These are phyloP conservation scores for Antrozous pallidus DNA, from an alignment of 2,797 vertebrate species.

Conservation along the genomic window DNA sequence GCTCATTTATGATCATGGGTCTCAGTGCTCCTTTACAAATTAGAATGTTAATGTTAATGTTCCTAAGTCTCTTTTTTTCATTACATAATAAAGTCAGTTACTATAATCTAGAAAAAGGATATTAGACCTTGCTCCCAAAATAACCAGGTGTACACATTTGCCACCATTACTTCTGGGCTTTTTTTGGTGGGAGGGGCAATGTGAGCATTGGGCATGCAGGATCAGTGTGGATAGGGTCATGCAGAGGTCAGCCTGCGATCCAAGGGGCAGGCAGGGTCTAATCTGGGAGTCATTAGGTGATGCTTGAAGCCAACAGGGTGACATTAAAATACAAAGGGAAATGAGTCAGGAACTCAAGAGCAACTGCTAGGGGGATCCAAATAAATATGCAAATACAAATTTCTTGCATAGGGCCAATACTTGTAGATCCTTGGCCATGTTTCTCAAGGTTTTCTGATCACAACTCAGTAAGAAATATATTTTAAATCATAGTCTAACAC, in stretches of 20 bases:
- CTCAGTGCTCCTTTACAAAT: conserved; percentile 23
- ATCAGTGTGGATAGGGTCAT: background rate
- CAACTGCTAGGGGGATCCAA: background rate
- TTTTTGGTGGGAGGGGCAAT: background rate
- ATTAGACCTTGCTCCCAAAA: background rate
- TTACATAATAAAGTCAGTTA: conserved; percentile 36
- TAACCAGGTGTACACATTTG: background rate
- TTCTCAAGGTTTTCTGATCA: background rate
- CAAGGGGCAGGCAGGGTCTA: background rate
- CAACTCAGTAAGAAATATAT: background rate
- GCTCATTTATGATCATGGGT: conserved; percentile 8
- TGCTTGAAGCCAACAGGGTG: background rate
- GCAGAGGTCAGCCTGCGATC: background rate
- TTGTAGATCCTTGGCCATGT: background rate
- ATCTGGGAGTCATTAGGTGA: background rate
- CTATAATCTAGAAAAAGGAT: background rate
- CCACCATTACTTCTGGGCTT: background rate
- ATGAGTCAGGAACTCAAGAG: background rate
- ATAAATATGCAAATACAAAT: background rate
- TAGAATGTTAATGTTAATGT: conserved; percentile 60
- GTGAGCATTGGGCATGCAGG: background rate
- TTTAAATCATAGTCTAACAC: background rate
- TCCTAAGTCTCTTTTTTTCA: background rate
- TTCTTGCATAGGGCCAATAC: background rate
- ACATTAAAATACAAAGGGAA: background rate